Evolutionary conservation across 2,797 vertebrate genomes (phyloP), one percentile per base, ranked within the genome.

Genomic region (Echeneis naucrates): DNA sequence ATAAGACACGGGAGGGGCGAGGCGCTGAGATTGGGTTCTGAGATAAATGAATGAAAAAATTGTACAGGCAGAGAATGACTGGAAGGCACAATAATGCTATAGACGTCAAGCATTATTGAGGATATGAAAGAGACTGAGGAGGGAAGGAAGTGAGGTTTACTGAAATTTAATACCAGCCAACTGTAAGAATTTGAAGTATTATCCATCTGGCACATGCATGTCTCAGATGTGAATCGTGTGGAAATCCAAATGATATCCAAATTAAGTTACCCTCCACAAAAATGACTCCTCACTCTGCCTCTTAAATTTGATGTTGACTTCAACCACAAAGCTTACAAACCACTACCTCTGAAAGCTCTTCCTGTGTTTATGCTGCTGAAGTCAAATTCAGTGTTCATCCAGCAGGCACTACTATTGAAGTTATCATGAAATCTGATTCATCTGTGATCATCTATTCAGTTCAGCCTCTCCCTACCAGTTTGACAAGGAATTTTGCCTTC

Each of bases 201-300:
- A 83, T 76, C 86, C 72, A 80, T 65, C 2, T 1, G 26, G 67
- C 79, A 44, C 68, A 59, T 14, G 59, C 71, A 77, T 75, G 55
- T 61, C 65, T 72, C 26, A 8, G 72, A 82, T 57, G 56, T 82
- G 84, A 79, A 81, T 83, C 72, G 69, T 78, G 75, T 75, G 79
- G 58, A 90, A 92, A 89, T 72, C 88, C 73, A 90, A 92, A 89
- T 83, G 75, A 87, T 86, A 81, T 48, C 68, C 73, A 87, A 91
- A 92, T 88, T 72, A 88, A 86, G 82, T 89, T 79, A 78, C 56
- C 48, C 32, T 54, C 64, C 53, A 61, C 42, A 17, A 84, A 87
- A 89, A 89, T 80, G 64, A 87, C 86, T 75, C 72, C 33, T 32
- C 60, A 87, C 86, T 75, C 72, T 33, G 35, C 60, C 75, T 68